These are phyloP conservation scores for Torymus aiolomorphi DNA, from an alignment of 2,888 invertebrate species.

Conservation along the genomic window DNA sequence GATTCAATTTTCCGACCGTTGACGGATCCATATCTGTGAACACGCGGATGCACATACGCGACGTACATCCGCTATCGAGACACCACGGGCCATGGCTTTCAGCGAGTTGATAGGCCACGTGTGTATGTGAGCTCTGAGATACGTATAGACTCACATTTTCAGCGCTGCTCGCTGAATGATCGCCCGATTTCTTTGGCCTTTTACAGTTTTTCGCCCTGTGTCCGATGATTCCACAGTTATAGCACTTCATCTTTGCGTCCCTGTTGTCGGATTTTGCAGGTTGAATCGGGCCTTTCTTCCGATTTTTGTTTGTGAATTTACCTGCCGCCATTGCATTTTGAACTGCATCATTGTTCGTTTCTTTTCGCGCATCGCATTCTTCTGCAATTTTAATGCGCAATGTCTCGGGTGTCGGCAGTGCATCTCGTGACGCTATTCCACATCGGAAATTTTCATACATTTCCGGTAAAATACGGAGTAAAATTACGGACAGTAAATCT, in stretches of 20 bases:
- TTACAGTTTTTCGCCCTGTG: neutral
- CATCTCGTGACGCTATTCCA: neutral
- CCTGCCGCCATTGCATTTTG: neutral
- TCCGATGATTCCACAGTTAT: too few species aligned
- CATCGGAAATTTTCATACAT: constrained; percentile 14
- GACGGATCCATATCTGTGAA: neutral
- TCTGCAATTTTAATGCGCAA: neutral
- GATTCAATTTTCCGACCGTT: neutral
- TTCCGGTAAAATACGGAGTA: constrained; percentile 5
- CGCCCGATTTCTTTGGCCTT: neutral
- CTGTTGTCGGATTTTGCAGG: too few species aligned
- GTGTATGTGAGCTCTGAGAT: neutral
- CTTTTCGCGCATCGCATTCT: neutral
- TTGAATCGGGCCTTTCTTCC: neutral
- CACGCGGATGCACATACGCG: neutral
- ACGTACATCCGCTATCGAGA: too few species aligned
- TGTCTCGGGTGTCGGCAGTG: neutral
- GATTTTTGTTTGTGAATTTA: neutral
- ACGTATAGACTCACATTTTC: neutral
- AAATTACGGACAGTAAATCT: constrained; percentile 24
- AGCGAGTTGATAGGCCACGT: neutral
- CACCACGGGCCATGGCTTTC: neutral
- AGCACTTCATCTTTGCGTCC: too few species aligned
- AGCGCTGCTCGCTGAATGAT: too few species aligned
- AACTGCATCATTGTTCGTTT: neutral